Base-by-base conservation (phyloP, 1,140 invertebrate genomes). In the Sarcophaga bullata region DNA sequence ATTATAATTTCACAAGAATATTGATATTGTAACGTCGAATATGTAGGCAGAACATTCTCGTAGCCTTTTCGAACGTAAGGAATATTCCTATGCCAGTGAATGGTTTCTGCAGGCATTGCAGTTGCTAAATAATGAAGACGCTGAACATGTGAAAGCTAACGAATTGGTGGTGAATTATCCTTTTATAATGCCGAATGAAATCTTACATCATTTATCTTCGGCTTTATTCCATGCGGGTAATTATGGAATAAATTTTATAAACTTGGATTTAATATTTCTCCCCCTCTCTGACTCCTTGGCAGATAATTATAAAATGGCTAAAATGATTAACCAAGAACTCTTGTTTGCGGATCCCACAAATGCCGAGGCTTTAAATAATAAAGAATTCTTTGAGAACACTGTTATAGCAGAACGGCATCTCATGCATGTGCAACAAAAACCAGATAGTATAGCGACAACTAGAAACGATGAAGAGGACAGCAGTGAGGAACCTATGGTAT, bases 81-180 rank as follows among this genome's bases (percentile, higher is more conserved):
- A 99, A 90, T 97, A 95, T 89, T 95, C 96, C 84, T 97, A 98
- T 87, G 97, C 97, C 0, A 93, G 96, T 0, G 90, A 97, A 58
- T 99, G 98, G 98, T 97, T 99, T 95, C 92, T 94, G 76, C 96
- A 98, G 90, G 95, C 98, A 0, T 91, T 97, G 82, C 85, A 81
- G 11, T n/a, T 80, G 4, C n/a, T 19, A 19, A 17, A 15, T 48
- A 11, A 10, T 46, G 19, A 37, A 8, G 6, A 17, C 7, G 47
- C 8, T 25, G 75, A 49, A 4, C 48, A 52, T 8, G 48, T 11
- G 3, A n/a, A 52, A 10, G n/a, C 6, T 6, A 72, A 72, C 6
- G 37, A 72, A 25, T 19, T 19, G 9, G n/a, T 50, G 47, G 75
- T 50, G 6, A 52, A 50, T 50, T 78, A 50, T 25, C 75, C 75